Base-by-base conservation (phyloP, 2,113 vertebrate species). In the Ondatra zibethicus region DNA sequence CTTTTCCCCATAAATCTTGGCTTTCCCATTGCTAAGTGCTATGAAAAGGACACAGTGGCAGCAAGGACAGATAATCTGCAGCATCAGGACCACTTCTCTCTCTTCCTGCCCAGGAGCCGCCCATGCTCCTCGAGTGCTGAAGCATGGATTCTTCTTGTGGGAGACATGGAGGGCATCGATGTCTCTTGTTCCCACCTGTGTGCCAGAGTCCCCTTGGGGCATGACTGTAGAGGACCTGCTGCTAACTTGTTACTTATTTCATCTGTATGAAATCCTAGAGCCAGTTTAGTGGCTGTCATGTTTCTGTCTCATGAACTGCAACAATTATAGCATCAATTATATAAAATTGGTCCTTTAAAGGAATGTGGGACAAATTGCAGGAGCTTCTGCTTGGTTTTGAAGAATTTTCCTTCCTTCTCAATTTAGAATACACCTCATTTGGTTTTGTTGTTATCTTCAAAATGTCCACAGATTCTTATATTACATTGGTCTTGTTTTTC, bases 51-150 rank as follows among this genome's bases (percentile, higher is more conserved):
- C 39, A 65, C 73, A 77, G 42, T 1, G 36, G 12, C 12, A 45
- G 5, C 0, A 4, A 73, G 39, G 50, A 84, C 3, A 2, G 1
- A 8, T 0, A 2, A 50, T 36, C 47, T 33, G 33, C 47, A 76
- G 23, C 23, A 82, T 66, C 3, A 86, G 9, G 29, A 25, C 31
- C 70, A 4, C 2, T 29, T 82, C 70, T 80, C 21, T 93, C 76
- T 45, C 68, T 78, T 47, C 81, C 13, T 1, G 16, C 25, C 21
- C 4, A 29, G 13, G 39, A 66, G 81, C n/a, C 7, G 3, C 50
- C 33, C 55, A n/a, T 42, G 29, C 25, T n/a, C 47, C 82, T n/a
- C 14, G n/a, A 72, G 55, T 7, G 36, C 16, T 50, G 85, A 73
- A 45, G 58, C 39, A 17, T 1, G 14, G 25, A 7, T 39, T 65